phyloP scores from a whole-genome alignment of 2,888 invertebrate species.

The Meteorus colon region DNA sequence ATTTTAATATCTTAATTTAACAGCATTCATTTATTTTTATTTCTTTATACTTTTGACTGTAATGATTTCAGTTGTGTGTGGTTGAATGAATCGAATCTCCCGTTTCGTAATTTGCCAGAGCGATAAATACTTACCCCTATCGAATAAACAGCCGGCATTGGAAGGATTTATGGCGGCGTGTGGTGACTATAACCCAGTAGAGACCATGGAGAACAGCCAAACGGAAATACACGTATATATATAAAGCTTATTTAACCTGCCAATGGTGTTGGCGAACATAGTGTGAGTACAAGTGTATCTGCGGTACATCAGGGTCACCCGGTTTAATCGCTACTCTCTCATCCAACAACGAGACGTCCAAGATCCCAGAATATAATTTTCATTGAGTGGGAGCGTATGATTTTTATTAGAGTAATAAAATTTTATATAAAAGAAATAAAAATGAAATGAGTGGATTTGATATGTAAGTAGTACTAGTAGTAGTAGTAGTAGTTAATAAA shows the following conservation, averaged over 20 bases:
- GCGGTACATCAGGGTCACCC: conserved; percentile 37
- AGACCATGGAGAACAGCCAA: conserved; percentile 34
- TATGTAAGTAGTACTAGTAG: neutral
- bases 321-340: conserved; percentile 29
- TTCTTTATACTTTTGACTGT: neutral
- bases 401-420: conserved; percentile 16
- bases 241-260: conserved; percentile 31
- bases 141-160: conserved; percentile 43
- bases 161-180: conserved; percentile 37
- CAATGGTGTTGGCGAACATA: conserved; percentile 7
- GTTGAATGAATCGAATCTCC: conserved; percentile 32
- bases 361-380: conserved; percentile 5
- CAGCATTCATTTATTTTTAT: neutral
- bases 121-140: conserved; percentile 50
- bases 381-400: neutral
- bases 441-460: neutral
- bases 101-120: conserved; percentile 45
- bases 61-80: neutral
- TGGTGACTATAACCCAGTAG: conserved; percentile 23
- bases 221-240: conserved; percentile 27
- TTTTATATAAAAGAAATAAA: neutral
- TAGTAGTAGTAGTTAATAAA: neutral
- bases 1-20: neutral
- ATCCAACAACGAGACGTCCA: neutral
- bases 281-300: conserved; percentile 23